Conservation (phyloP, 1,140 invertebrate genomes). For the Nephila pilipes region DNA sequence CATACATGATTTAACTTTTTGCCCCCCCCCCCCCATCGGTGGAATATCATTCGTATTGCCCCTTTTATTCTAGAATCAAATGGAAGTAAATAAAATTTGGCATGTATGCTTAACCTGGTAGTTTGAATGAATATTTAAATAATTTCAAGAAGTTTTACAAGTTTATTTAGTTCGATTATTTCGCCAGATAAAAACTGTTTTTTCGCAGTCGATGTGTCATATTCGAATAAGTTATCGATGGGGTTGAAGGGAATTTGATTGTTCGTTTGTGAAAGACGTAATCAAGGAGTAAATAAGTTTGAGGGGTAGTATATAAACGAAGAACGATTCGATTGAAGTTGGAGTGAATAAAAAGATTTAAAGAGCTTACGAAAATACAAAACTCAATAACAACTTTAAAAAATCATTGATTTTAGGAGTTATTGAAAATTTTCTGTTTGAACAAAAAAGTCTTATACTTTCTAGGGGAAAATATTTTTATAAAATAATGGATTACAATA, state of each 20-base stretch:
- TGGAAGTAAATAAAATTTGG: conserved; percentile 11
- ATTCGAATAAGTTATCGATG: neutral
- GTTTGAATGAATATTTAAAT: neutral
- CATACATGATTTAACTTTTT: neutral
- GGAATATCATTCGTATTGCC: neutral
- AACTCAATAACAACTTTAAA: too few species aligned
- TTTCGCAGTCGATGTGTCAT: too few species aligned
- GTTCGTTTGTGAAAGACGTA: neutral
- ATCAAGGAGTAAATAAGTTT: neutral
- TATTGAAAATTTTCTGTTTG: too few species aligned
- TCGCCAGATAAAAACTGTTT: neutral
- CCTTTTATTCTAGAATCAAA: neutral
- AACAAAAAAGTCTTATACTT: too few species aligned
- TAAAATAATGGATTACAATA: too few species aligned
- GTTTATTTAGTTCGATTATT: neutral
- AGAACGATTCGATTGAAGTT: neutral
- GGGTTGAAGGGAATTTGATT: neutral
- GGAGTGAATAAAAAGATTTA: too few species aligned
- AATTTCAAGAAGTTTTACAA: neutral
- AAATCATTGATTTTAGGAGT: too few species aligned
- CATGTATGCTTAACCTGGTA: neutral
- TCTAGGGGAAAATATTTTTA: too few species aligned
- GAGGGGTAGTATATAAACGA: neutral
- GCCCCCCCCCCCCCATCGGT: too few species aligned
- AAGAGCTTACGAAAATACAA: too few species aligned